Evolutionary conservation across 1,140 invertebrate species (phyloP), one percentile per base, ranked within the genome.

Genomic region (Penaeus indicus): DNA sequence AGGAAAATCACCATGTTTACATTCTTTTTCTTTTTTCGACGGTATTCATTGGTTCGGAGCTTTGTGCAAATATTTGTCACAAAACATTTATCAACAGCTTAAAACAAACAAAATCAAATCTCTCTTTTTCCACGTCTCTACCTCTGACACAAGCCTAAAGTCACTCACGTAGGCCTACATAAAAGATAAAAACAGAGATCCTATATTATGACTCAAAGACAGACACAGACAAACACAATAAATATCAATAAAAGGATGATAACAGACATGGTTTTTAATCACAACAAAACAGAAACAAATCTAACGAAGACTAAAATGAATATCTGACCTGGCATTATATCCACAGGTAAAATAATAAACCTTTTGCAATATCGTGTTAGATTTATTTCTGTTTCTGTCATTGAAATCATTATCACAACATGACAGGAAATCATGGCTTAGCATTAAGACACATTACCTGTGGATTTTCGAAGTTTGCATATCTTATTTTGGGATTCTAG

Each of bases 221-320:
- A 38, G 19, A 78, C 18, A 78, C 13, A 78, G 27, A 19, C 75
- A 78, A 22, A 78, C 8, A 21, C 75, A 19, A 38, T 38, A 38
- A 22, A 27, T 54, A 16, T 13, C 16, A 54, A 11, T 54, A 13
- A 13, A 11, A 2, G 10, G 2, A 54, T 21, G n/a, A 78, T 22
- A 38, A 25, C 13, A 78, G 47, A 38, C 75, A 78, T 78, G 16
- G 21, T 38, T 32, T 27, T 38, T 3, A 78, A 25, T 27, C 27
- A 19, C 54, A 0, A 78, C 75, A 78, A 78, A 38, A 78, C 54
- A 54, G 47, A 21, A 78, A 78, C 75, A 78, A 78, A 78, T 78
- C 75, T 78, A 78, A 78, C 75, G 42, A 38, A 0, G 5, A 11
- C 27, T 42, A 25, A 42, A 21, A 38, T 38, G 21, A 38, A 16